Evolutionary conservation across 2,113 vertebrate genomes (phyloP).

Genomic region (Azemiops feae): DNA sequence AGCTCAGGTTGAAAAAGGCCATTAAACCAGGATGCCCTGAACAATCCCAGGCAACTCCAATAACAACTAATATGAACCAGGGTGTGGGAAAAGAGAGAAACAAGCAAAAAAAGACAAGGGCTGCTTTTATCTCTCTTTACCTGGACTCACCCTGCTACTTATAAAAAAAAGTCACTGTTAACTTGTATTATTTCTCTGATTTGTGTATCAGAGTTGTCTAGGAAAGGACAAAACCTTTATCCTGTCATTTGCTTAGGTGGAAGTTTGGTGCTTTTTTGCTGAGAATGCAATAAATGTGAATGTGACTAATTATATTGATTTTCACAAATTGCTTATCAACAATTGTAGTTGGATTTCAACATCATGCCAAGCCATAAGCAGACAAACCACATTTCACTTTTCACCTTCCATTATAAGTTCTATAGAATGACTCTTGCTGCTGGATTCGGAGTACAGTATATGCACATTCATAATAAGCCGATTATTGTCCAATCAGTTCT

Average conservation of each 20-base stretch:
- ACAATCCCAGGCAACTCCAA: not conserved
- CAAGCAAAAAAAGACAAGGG: not conserved
- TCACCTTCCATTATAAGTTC: not conserved
- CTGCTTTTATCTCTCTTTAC: not conserved
- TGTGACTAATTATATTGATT: not conserved
- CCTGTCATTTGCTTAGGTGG: not conserved
- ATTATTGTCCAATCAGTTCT: not conserved
- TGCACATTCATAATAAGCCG: not conserved
- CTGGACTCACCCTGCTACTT: not conserved
- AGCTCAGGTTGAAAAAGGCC: not conserved
- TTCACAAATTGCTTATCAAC: not conserved
- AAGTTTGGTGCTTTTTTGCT: not conserved
- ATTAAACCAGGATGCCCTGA: not conserved
- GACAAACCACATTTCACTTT: not conserved
- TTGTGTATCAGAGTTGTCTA: not conserved
- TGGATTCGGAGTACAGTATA: not conserved
- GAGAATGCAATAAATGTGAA: not conserved
- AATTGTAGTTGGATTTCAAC: not conserved
- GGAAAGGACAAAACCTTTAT: not conserved
- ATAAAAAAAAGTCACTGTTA: not conserved
- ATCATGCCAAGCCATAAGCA: not conserved
- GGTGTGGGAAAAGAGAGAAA: not conserved
- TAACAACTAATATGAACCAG: not conserved
- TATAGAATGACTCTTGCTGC: not conserved
- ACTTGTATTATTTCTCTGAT: not conserved